Conservation (phyloP, 2,888 invertebrate genomes). For the Falcaria lacertinaria region DNA sequence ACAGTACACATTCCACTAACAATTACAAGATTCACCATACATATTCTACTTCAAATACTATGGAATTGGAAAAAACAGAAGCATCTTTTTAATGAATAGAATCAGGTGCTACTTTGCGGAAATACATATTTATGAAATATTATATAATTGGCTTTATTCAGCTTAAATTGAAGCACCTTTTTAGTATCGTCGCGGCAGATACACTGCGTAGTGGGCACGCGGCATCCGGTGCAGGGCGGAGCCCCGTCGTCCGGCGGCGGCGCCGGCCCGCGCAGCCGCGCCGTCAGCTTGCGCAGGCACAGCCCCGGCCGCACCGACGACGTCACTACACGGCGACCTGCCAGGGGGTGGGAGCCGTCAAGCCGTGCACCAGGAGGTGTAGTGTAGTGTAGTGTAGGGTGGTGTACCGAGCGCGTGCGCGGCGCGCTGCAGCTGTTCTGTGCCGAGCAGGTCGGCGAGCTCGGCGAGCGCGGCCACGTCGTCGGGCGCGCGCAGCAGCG, state of each 20-base stretch:
- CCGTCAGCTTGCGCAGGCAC: constrained; percentile 52
- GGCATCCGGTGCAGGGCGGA: constrained; percentile 18
- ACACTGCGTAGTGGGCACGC: constrained; percentile 26
- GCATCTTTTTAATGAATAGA: too few relatives aligned
- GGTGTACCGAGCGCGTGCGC: constrained; percentile 82
- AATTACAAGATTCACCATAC: not conserved
- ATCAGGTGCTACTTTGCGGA: too few relatives aligned
- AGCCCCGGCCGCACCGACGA: constrained; percentile 44
- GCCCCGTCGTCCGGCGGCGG: constrained; percentile 7
- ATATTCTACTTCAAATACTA: too few relatives aligned
- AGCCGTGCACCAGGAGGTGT: not conserved
- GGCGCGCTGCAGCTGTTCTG: constrained; percentile 82
- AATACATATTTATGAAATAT: too few relatives aligned
- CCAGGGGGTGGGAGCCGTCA: not conserved
- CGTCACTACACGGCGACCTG: constrained; percentile 46
- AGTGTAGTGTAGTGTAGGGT: not conserved
- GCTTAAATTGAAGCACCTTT: constrained; percentile 24
- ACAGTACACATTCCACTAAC: not conserved
- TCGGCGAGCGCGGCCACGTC: constrained; percentile 87
- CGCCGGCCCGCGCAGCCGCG: constrained; percentile 32
- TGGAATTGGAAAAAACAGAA: too few relatives aligned
- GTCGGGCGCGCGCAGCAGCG: constrained; percentile 90
- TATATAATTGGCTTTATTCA: too few relatives aligned
- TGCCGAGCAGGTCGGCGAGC: constrained; percentile 89
- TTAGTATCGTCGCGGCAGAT: constrained; percentile 39